Percentiles rank a stretch among this genome's conserved stretches.
phyloP scores from a whole-genome alignment of 2,888 invertebrate genomes.

The Chrysolina oricalcia region DNA sequence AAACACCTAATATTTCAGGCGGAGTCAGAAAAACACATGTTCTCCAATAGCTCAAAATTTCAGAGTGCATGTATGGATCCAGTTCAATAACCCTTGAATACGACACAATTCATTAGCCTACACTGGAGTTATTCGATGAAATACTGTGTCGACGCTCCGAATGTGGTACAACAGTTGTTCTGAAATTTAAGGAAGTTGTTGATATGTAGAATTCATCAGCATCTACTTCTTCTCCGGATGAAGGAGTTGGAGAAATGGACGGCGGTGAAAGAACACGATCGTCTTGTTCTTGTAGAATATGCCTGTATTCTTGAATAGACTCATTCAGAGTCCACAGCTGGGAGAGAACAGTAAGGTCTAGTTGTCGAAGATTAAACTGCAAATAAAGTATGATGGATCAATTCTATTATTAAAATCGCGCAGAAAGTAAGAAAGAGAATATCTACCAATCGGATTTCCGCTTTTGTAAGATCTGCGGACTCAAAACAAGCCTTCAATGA shows the following conservation, averaged over 20 bases:
- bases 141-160: constrained; percentile 17
- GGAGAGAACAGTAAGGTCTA: constrained; percentile 91
- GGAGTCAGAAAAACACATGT: too few species aligned
- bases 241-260: constrained; percentile 74
- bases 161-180: constrained; percentile 70
- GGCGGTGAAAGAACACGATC: constrained; percentile 72
- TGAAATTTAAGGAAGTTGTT: constrained; percentile 67
- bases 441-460: too few species aligned
- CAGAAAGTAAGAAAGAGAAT: too few species aligned
- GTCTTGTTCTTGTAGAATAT: constrained; percentile 76
- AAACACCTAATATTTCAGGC: too few species aligned
- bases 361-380: constrained; percentile 90
- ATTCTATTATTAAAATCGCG: too few species aligned
- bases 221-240: constrained; percentile 71
- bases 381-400: constrained; percentile 66
- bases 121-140: constrained; percentile 49
- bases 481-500: too few species aligned
- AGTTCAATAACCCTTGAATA: too few species aligned
- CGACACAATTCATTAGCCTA: constrained; percentile 41
- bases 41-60: too few species aligned
- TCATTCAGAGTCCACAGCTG: constrained; percentile 95
- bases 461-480: too few species aligned
- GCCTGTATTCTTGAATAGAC: constrained; percentile 91
- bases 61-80: too few species aligned
- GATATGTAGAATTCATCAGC: constrained; percentile 63